Evolutionary conservation across 2,113 vertebrate species (phyloP), one percentile per base, ranked within the genome.

Genomic region (Callipepla squamata): DNA sequence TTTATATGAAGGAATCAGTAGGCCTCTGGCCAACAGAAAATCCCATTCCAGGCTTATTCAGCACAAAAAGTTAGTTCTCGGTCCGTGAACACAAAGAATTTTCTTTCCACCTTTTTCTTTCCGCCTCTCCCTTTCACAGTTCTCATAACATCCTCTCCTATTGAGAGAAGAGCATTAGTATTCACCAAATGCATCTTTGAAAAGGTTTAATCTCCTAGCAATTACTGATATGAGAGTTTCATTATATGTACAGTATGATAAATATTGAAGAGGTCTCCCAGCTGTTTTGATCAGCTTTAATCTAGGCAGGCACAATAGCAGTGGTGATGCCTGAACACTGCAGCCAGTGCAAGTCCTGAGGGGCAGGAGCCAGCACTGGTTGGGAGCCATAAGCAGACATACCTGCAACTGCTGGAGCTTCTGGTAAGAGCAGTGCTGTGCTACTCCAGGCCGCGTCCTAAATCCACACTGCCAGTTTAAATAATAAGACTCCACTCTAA

Each of bases 141-240:
- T 76, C 80, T 69, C 28, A 45, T 13, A 11, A 21, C 0, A 0
- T 66, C 77, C 87, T 82, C 47, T 93, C 77, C 67, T 77, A 80
- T 32, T 40, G 26, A 61, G 47, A 82, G 61, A 19, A 66, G 58
- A 28, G 18, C 44, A 78, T 94, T 85, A 58, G 59, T 6, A 87
- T 92, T 94, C 88, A 73, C 76, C 53, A 9, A 42, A 23, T 50
- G 48, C 25, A 38, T 55, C 70, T 93, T 32, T 69, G 81, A n/a
- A 90, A 84, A 96, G 89, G 70, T 89, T 94, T 94, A 44, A 87
- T 87, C 87, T 94, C 92, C 80, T 16, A 87, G 89, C 85, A 92
- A 90, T 96, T 90, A 87, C 72, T 15, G 18, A 32, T 6, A 72
- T 3, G 55, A 93, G 80, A 48, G 53, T 88, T 89, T 61, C 74